A percentile compares a stretch with the other conserved stretches of the same genome.
phyloP scores from a whole-genome alignment of 2,888 invertebrate genomes.

The Dicycla oo region DNA sequence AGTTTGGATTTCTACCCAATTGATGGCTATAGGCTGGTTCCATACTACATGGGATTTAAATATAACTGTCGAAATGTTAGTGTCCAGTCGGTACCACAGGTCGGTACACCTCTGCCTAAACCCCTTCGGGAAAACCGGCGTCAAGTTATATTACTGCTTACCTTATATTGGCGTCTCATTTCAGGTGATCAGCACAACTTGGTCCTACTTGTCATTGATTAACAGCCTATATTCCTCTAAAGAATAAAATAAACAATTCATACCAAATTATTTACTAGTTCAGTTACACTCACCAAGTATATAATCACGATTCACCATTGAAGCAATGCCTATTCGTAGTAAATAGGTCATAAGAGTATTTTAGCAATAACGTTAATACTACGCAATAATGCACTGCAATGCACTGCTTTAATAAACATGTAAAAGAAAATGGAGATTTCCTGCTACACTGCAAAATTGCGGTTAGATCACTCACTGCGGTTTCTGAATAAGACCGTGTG shows the following conservation, averaged over 20 bases:
- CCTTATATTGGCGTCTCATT: neutral
- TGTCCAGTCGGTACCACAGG: too few species aligned
- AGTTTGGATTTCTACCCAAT: too few species aligned
- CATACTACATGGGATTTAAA: too few species aligned
- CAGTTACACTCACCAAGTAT: neutral
- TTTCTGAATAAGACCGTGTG: conserved; percentile 36
- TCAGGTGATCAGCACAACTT: conserved; percentile 71
- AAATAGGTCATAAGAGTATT: neutral
- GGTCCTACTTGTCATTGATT: conserved; percentile 72
- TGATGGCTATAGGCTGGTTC: too few species aligned
- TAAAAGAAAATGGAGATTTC: conserved; percentile 36
- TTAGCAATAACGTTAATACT: neutral
- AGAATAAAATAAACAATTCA: conserved; percentile 6
- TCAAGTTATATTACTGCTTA: too few species aligned
- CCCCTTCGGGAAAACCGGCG: too few species aligned
- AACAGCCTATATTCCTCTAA: conserved; percentile 64
- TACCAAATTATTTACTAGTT: neutral
- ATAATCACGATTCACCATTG: neutral
- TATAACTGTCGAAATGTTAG: too few species aligned
- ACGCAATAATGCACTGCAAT: conserved; percentile 2
- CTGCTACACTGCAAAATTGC: conserved; percentile 44
- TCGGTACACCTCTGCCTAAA: too few species aligned
- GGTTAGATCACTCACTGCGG: conserved; percentile 50
- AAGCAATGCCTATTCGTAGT: neutral
- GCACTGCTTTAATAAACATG: conserved; percentile 19